These are phyloP conservation scores for Anser cygnoides DNA, from an alignment of 2,113 vertebrate species.

Conservation along the genomic window DNA sequence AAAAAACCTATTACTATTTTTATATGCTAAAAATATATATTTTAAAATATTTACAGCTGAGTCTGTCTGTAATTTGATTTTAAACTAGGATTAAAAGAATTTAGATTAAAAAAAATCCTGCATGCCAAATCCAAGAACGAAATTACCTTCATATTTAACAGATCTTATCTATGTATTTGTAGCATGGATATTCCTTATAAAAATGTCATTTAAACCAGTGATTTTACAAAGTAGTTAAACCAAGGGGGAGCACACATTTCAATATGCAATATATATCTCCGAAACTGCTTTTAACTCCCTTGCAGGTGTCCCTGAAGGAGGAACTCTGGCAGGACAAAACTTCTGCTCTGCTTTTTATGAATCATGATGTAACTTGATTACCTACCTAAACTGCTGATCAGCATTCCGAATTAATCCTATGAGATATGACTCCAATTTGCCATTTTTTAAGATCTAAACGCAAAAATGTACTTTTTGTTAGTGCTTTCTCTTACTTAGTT, in stretches of 20 bases:
- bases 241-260: neutral
- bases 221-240: neutral
- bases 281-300: neutral
- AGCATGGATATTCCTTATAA: neutral
- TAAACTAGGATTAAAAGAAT: neutral
- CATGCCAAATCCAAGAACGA: neutral
- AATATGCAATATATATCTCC: neutral
- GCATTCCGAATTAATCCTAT: conserved; percentile 86
- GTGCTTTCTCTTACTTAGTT: neutral
- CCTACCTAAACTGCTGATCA: conserved; percentile 87
- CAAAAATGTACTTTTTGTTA: neutral
- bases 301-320: neutral
- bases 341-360: neutral
- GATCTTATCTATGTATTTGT: neutral
- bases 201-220: neutral
- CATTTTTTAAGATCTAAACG: conserved; percentile 76
- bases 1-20: neutral
- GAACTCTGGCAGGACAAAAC: neutral
- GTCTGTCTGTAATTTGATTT: neutral
- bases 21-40: neutral
- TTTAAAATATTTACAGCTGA: neutral
- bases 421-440: conserved; percentile 76
- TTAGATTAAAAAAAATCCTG: neutral
- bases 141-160: neutral
- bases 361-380: conserved; percentile 1